A percentile compares a stretch with the other conserved stretches of the same genome.
phyloP scores from a whole-genome alignment of 2,888 invertebrate genomes.

The Drosophila mimetica region DNA sequence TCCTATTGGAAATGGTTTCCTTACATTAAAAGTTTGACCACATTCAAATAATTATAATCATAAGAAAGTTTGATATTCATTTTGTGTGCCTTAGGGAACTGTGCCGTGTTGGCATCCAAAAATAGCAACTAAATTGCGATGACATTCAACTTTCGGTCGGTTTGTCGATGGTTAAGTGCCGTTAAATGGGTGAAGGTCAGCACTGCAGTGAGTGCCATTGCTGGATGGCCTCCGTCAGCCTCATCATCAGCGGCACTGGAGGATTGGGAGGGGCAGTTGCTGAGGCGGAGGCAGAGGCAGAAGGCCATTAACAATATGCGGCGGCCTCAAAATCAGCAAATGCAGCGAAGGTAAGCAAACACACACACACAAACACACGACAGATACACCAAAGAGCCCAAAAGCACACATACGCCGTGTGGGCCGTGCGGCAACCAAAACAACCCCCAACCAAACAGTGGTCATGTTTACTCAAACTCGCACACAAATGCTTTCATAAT shows the following conservation, averaged over 20 bases:
- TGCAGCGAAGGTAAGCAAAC: constrained; percentile 55
- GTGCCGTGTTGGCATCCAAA: constrained; percentile 1
- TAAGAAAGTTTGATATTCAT: neutral
- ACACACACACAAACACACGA: constrained; percentile 30
- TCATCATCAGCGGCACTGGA: constrained; percentile 13
- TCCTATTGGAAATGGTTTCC: too few species aligned
- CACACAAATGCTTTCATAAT: constrained; percentile 71
- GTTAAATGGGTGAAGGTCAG: constrained; percentile 81
- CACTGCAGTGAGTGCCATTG: constrained; percentile 26
- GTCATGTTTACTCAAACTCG: constrained; percentile 64
- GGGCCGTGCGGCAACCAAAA: constrained; percentile 46
- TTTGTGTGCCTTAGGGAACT: neutral
- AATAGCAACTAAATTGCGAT: constrained; percentile 23
- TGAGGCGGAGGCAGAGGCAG: constrained; percentile 18
- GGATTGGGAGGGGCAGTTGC: constrained; percentile 1
- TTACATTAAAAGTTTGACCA: too few species aligned
- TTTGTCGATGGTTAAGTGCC: constrained; percentile 57
- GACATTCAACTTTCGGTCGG: constrained; percentile 62
- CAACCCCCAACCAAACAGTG: constrained; percentile 45
- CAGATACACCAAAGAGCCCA: constrained; percentile 12
- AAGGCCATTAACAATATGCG: constrained; percentile 65
- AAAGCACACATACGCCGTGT: constrained; percentile 25
- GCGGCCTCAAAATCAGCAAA: constrained; percentile 46
- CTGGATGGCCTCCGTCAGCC: constrained; percentile 21
- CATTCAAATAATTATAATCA: neutral